phyloP scores from a whole-genome alignment of 2,113 vertebrate species.

The Misgurnus anguillicaudatus region DNA sequence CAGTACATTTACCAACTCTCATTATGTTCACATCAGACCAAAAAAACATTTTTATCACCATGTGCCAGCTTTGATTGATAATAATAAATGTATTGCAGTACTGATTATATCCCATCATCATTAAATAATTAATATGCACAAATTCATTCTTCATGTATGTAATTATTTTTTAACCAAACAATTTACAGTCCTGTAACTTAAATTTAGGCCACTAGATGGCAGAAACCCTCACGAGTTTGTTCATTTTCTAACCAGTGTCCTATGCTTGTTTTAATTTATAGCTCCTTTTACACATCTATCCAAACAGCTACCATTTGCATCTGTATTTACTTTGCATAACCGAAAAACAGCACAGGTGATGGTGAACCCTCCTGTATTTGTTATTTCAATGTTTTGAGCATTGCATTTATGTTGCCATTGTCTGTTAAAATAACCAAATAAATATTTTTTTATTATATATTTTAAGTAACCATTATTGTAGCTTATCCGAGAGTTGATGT shows the following conservation, averaged over 20 bases:
- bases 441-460: background rate
- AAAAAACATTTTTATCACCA: too few species aligned
- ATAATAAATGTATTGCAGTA: too few species aligned
- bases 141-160: too few species aligned
- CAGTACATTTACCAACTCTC: too few species aligned
- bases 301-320: background rate
- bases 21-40: too few species aligned
- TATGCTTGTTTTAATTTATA: background rate
- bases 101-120: too few species aligned
- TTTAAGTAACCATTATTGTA: background rate
- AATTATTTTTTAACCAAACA: too few species aligned
- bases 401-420: too few species aligned
- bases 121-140: too few species aligned
- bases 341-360: background rate
- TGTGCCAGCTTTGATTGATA: too few species aligned
- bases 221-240: constrained; percentile 38
- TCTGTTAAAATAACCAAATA: background rate
- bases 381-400: background rate
- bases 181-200: background rate
- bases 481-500: too few species aligned
- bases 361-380: background rate
- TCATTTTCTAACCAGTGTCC: background rate
- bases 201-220: constrained; percentile 67
- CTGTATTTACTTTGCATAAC: background rate
- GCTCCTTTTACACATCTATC: background rate